Evolutionary conservation across 37 sponge, comb jelly and placozoan genomes (phyloP).

Genomic region (Eunapius fragilis): DNA sequence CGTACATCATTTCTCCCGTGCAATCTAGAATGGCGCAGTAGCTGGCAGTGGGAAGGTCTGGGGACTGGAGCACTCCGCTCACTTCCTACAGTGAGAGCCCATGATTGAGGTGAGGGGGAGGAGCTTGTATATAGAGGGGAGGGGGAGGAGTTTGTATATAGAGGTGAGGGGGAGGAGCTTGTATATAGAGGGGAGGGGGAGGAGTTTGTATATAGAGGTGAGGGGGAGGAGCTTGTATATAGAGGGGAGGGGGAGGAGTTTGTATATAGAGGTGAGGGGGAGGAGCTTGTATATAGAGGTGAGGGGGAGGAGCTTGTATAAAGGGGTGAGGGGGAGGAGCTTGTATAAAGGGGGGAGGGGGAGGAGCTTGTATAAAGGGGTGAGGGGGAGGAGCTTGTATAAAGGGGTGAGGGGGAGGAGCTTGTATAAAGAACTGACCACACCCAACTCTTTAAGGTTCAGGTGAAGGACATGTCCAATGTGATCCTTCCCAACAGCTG

Average conservation of each 20-base stretch:
- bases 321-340: background rate
- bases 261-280: too few species aligned
- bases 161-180: too few species aligned
- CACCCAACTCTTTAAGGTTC: slow-evolving; percentile 43
- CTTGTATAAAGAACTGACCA: slow-evolving; percentile 25
- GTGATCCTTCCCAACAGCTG: slow-evolving; percentile 79
- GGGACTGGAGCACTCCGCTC: slow-evolving; percentile 24
- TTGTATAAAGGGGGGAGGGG: background rate
- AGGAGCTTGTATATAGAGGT: too few species aligned
- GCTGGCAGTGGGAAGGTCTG: slow-evolving; percentile 58
- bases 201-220: background rate
- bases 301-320: too few species aligned
- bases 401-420: background rate
- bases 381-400: background rate
- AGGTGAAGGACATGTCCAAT: slow-evolving; percentile 48
- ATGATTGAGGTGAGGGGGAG: too few species aligned
- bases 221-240: too few species aligned
- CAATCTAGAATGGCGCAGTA: slow-evolving; percentile 78
- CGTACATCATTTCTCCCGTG: slow-evolving; percentile 71
- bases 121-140: too few species aligned
- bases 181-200: background rate
- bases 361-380: background rate
- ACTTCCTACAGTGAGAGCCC: slow-evolving; percentile 9
- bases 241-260: too few species aligned
- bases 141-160: background rate